Evolutionary conservation across 2,888 invertebrate species (phyloP), one percentile per base, ranked within the genome.

Genomic region (Eledone cirrhosa): DNA sequence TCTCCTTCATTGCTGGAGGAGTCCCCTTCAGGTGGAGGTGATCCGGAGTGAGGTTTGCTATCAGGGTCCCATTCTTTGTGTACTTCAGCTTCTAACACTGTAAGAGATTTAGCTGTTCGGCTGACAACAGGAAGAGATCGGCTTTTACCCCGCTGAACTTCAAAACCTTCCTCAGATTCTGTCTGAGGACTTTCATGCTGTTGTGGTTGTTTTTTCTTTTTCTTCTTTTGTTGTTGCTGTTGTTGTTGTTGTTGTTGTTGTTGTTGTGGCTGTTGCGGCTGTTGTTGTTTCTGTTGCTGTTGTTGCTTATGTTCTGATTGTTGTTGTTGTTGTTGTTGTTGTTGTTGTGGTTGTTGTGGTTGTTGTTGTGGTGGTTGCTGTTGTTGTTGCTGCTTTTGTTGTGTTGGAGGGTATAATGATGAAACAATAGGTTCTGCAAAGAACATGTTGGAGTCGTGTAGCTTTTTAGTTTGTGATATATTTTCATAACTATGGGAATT

Each of bases 21-120:
- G 41, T 65, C 81, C 7, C 79, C 77, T 67, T 80, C 81, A 2
- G 79, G 78, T 14, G 80, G 80, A 33, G 80, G 67, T 13, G 82
- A 80, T 5, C 78, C 75, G 1, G 80, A 79, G 5, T 80, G 80
- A 22, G 65, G 76, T 77, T 65, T 81, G 77, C 24, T 78, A 63
- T 74, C 69, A 27, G 29, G 76, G 80, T 85, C 86, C 88, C 88
- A 88, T 59, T 86, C 88, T 79, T 87, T 87, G 74, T 88, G 87
- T 27, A 88, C 87, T 78, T 88, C 88, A 1, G 86, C 88, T 65
- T 86, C 85, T 72, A 87, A 84, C 22, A 88, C 84, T 63, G 88
- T 87, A 80, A 86, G 87, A 11, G 88, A 87, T 47, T 83, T 84
- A 48, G 41, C 48, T 47, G 76, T 48, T 48, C 27, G 41, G 19